phyloP scores from a whole-genome alignment of 2,888 invertebrate species.

The Folsomia manolachei region DNA sequence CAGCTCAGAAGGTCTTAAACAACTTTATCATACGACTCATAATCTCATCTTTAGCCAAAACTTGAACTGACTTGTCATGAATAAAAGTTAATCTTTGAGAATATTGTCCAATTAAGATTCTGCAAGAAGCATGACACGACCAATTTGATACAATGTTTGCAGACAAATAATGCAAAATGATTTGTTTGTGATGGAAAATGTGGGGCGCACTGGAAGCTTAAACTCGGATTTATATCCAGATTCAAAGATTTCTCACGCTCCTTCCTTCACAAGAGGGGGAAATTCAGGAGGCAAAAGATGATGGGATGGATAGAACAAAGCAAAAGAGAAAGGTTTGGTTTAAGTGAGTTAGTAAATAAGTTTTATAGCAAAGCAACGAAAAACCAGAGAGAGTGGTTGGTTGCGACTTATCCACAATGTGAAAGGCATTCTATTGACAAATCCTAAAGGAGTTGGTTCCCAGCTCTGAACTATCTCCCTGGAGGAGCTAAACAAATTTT shows the following conservation, averaged over 20 bases:
- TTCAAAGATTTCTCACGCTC: too few species aligned
- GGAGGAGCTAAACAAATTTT: constrained; percentile 18
- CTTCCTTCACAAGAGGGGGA: too few species aligned
- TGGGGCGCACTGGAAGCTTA: not conserved
- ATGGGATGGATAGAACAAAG: not conserved
- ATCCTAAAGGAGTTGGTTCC: not conserved
- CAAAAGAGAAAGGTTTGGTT: not conserved
- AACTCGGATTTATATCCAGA: not conserved
- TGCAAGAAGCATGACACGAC: too few species aligned
- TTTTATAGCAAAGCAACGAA: not conserved
- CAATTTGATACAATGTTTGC: too few species aligned
- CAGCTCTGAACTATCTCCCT: not conserved
- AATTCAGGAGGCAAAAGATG: not conserved
- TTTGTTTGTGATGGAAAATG: not conserved
- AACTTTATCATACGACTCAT: too few species aligned
- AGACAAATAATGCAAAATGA: not conserved
- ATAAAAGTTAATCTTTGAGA: too few species aligned
- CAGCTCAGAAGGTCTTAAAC: too few species aligned
- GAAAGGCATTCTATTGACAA: not conserved
- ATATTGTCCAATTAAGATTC: too few species aligned
- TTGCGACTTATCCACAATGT: too few species aligned
- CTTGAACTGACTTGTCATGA: too few species aligned
- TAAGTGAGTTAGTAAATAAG: not conserved
- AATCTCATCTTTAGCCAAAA: too few species aligned
- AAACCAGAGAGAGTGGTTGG: not conserved